Evolutionary conservation across 2,113 vertebrate genomes (phyloP).

Genomic region (Nyctereutes procyonoides): DNA sequence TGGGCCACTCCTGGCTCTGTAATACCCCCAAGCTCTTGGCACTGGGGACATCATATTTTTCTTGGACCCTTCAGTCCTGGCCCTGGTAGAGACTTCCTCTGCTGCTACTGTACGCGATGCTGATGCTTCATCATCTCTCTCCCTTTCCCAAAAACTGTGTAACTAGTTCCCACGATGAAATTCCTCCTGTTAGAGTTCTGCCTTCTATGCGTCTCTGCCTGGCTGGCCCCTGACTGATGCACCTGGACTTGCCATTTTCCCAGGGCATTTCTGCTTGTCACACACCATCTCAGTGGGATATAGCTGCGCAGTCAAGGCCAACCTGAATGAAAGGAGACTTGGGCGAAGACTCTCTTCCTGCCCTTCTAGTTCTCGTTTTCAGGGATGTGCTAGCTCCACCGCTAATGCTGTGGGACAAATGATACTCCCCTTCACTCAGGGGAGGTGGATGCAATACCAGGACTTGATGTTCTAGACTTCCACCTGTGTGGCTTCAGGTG

Average conservation of each 20-base stretch:
- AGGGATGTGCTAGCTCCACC: background rate
- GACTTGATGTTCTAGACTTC: background rate
- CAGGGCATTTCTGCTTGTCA: background rate
- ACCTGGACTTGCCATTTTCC: background rate
- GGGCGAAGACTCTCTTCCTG: background rate
- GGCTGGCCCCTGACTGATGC: fast-evolving
- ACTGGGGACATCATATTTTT: background rate
- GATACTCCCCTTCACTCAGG: background rate
- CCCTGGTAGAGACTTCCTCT: background rate
- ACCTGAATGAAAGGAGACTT: background rate
- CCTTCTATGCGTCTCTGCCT: background rate
- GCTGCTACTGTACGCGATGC: background rate
- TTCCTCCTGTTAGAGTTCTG: background rate
- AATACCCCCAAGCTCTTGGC: background rate
- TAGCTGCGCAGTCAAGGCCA: background rate
- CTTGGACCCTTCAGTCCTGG: background rate
- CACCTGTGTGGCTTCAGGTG: background rate
- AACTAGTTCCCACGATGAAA: background rate
- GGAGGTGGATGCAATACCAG: background rate
- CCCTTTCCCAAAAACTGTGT: background rate
- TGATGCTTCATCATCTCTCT: too few relatives aligned
- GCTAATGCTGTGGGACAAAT: too few relatives aligned
- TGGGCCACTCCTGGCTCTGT: background rate
- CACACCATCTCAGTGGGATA: background rate
- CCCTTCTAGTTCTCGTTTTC: background rate